A percentile compares a stretch with the other conserved stretches of the same genome.
Evolutionary conservation across 2,113 vertebrate genomes (phyloP).

Genomic region (Tyto alba): DNA sequence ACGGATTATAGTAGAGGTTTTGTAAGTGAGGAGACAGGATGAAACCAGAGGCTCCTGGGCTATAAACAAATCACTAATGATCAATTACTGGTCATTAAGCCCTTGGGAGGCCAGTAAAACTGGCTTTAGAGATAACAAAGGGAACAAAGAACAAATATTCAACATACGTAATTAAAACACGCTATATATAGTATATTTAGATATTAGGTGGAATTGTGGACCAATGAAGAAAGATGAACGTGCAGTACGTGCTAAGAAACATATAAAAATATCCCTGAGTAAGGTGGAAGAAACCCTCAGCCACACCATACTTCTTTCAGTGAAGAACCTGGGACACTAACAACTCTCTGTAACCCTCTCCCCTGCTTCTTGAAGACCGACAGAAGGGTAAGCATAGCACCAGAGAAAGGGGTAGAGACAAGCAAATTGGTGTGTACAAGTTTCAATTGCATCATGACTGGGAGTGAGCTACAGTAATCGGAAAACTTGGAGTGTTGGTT

Average conservation of each 20-base stretch:
- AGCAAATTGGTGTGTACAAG: neutral
- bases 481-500: neutral
- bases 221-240: neutral
- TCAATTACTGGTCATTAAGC: neutral
- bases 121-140: constrained; percentile 16
- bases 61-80: neutral
- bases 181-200: neutral
- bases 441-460: neutral
- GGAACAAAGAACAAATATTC: constrained; percentile 34
- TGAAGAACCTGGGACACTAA: neutral
- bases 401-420: neutral
- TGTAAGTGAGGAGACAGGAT: neutral
- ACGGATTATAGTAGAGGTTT: neutral
- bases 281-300: neutral
- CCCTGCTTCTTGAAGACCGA: neutral
- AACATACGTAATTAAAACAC: neutral
- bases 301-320: neutral
- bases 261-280: constrained; percentile 24
- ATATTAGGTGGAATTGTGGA: neutral
- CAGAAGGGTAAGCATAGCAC: neutral
- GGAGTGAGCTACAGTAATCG: neutral
- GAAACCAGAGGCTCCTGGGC: neutral
- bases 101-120: neutral
- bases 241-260: constrained; percentile 18
- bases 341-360: neutral